Evolutionary conservation across 2,888 invertebrate species (phyloP), one percentile per base, ranked within the genome.

Genomic region (Tillus elongatus): DNA sequence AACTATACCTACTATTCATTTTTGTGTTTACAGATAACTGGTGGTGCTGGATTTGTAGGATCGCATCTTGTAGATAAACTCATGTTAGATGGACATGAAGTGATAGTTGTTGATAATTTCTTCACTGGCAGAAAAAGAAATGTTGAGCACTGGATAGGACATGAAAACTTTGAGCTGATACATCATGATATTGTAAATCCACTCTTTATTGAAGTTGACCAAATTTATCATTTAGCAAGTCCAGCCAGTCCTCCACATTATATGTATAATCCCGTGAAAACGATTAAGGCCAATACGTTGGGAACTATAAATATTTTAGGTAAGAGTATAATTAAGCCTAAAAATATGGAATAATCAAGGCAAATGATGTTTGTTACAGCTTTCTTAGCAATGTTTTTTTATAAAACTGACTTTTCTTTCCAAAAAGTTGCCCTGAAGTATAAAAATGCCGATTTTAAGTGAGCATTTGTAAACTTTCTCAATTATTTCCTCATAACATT

Each of bases 251-350:
- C 98, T 13, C 96, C 95, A 0, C 97, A 98, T 70, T 99, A 98
- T 61, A 98, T 98, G 98, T 85, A 88, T 60, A 99, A 98, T 72
- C 97, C 98, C 15, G 96, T 99, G 2, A 98, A 98, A 69, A 98
- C 98, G 10, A 90, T 98, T 48, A 98, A 98, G 67, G 97, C 97
- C 1, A 99, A 98, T 65, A 95, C 97, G 1, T 73, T 99, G 60
- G 98, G 89, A 35, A 92, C 92, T 15, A 91, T 92, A 42, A 92
- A 92, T 67, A 85, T 92, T 72, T 70, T 92, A 54, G 91, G 90
- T 82, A 63, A 51, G 65, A n/a, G n/a, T 56, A 41, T 29, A 11
- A n/a, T 13, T 35, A 13, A 30, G 24, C 11, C n/a, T 13, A 11
- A 13, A 29, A 10, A 28, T n/a, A n/a, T n/a, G n/a, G n/a, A n/a